These are phyloP conservation scores for Cyanoliseus patagonus DNA, from an alignment of 2,113 vertebrate genomes.

Conservation along the genomic window DNA sequence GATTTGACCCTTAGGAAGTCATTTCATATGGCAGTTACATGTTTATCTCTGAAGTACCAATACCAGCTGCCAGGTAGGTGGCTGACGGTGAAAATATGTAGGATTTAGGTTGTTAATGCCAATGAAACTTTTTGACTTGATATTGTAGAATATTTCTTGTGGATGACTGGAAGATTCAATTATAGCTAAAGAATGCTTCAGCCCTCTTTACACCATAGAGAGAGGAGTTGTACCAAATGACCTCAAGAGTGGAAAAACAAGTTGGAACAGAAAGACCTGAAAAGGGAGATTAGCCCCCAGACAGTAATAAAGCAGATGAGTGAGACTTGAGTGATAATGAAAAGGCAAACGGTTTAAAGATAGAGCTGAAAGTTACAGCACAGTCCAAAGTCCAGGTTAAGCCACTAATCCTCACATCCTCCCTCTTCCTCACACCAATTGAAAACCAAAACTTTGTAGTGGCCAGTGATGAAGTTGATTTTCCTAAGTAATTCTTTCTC, in stretches of 20 bases:
- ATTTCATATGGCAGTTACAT: not conserved
- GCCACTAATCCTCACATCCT: not conserved
- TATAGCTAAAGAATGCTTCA: not conserved
- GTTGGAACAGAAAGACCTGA: not conserved
- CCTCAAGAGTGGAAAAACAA: not conserved
- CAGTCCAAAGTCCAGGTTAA: not conserved
- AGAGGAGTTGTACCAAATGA: not conserved
- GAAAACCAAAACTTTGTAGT: not conserved
- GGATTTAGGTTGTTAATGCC: not conserved
- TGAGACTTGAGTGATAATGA: not conserved
- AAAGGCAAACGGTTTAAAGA: not conserved
- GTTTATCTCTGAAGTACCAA: not conserved
- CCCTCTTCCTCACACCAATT: not conserved
- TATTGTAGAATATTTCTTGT: not conserved
- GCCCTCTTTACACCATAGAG: not conserved
- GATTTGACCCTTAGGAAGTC: conserved; percentile 46
- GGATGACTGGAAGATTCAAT: not conserved
- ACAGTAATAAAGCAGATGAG: not conserved
- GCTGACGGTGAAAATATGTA: not conserved
- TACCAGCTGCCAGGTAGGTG: not conserved
- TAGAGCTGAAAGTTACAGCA: not conserved
- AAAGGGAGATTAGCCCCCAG: not conserved
- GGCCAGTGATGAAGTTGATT: not conserved
- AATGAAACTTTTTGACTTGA: not conserved
- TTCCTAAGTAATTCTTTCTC: not conserved